Evolutionary conservation across 2,888 invertebrate species (phyloP), one percentile per base, ranked within the genome.

Genomic region (Drymonia ruficornis): DNA sequence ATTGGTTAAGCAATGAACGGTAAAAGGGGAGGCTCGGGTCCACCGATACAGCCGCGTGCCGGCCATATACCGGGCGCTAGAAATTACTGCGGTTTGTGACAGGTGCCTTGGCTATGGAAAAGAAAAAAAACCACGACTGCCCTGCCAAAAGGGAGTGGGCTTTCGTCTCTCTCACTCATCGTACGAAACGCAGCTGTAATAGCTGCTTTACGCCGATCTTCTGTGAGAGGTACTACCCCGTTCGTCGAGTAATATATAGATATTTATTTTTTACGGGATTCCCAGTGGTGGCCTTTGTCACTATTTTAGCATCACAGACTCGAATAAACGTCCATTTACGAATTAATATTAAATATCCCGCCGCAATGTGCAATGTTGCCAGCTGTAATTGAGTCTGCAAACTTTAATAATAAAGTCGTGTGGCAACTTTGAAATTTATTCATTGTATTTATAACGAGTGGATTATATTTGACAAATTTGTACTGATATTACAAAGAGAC

Each of bases 61-160:
- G 36, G 36, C 53, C 67, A 16, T 5, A 40, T 38, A 6, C 38
- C n/a, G 38, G 38, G 38, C 38, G 13, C 13, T 5, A 8, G 12
- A 70, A 67, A 70, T 64, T 49, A 38, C 23, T 18, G 43, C 49
- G 15, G 40, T 16, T 16, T 36, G 36, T 49, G 28, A 45, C 48
- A 56, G 61, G 65, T 61, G 48, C 55, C 29, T 65, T 65, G 65
- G 63, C 65, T 65, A 65, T 38, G 16, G 15, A 46, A 15, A 46
- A 15, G 23, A 46, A 46, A 23, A n/a, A n/a, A n/a, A n/a, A n/a
- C n/a, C n/a, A n/a, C n/a, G n/a, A n/a, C n/a, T n/a, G n/a, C n/a
- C n/a, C n/a, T n/a, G n/a, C n/a, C n/a, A n/a, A n/a, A n/a, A n/a
- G n/a, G n/a, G n/a, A n/a, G n/a, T n/a, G n/a, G n/a, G n/a, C n/a